Base-by-base conservation (phyloP, 1,140 invertebrate genomes). In the Drosophila albomicans region DNA sequence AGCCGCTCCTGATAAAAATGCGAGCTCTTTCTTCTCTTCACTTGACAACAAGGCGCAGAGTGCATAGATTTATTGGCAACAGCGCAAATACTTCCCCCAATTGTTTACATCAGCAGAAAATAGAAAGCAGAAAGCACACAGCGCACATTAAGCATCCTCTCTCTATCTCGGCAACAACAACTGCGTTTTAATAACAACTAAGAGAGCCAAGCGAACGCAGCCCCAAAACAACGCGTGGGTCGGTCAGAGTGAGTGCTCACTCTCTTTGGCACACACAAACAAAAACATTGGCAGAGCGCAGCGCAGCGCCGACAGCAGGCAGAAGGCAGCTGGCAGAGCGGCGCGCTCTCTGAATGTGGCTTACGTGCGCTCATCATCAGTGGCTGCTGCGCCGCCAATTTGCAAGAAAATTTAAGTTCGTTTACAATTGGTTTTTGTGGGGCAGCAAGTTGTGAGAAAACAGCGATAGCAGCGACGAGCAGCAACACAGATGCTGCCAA, bases 381-480 rank as follows among this genome's bases (percentile, higher is more conserved):
- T 56, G 68, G 81, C 77, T 79, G 82, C 84, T 79, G 80, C 84
- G 77, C 69, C 69, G 84, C 77, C 82, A 82, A 87, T 87, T 87
- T 82, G 84, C 79, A 77, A 87, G 84, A 74, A 87, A 88, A 88
- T 74, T 78, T 87, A 80, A 88, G 84, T 88, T 77, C 80, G 84
- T 72, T 82, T 84, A 81, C 81, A 79, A 73, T 81, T 78, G 75
- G 71, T 67, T 77, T 65, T 65, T 77, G 65, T 81, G 77, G 73
- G 63, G 65, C 72, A 81, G 65, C 72, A 81, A 88, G 77, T 87
- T 82, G 82, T 87, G 84, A 75, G 78, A 84, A 88, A 65, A 58
- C 75, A 59, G 62, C 66, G 66, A 68, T 66, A 73, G 79, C 58
- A 66, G 32, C 41, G 54, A 58, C 61, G 59, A 63, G 65, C 41